These are phyloP conservation scores for Betta splendens DNA, from an alignment of 2,797 vertebrate genomes.

Conservation along the genomic window DNA sequence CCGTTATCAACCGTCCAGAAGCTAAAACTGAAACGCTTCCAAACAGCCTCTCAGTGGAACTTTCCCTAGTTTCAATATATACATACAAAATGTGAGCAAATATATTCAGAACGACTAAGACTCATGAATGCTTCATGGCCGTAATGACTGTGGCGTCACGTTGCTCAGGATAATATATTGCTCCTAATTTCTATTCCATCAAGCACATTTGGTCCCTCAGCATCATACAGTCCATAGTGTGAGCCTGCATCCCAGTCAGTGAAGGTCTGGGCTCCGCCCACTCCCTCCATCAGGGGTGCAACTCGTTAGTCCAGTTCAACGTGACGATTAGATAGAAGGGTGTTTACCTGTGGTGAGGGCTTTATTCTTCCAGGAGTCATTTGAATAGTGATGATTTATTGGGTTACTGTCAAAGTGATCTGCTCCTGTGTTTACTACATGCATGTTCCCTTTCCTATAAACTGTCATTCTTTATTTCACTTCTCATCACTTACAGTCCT, in stretches of 20 bases:
- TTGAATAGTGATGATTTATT: neutral
- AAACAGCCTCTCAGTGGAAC: constrained; percentile 36
- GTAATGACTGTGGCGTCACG: constrained; percentile 63
- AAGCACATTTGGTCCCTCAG: constrained; percentile 53
- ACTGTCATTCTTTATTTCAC: neutral
- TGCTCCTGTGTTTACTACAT: neutral
- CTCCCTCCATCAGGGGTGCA: constrained; percentile 8
- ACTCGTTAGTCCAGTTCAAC: neutral
- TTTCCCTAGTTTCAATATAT: constrained; percentile 62
- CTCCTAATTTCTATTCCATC: constrained; percentile 69
- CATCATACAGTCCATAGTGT: constrained; percentile 51
- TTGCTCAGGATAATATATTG: constrained; percentile 65
- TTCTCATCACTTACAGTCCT: no score
- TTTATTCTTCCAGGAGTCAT: neutral
- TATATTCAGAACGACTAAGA: constrained; percentile 65
- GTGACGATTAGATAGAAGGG: no score
- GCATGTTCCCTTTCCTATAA: neutral
- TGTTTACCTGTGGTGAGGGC: no score
- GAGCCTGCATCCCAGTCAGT: constrained; percentile 40
- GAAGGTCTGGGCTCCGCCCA: constrained; percentile 19
- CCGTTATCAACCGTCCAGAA: constrained; percentile 16
- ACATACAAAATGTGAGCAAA: constrained; percentile 69
- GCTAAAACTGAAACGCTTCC: constrained; percentile 25
- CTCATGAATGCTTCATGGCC: constrained; percentile 73
- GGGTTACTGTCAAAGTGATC: neutral